Conservation (phyloP, 1,140 invertebrate genomes). For the Daktulosphaira vitifoliae region DNA sequence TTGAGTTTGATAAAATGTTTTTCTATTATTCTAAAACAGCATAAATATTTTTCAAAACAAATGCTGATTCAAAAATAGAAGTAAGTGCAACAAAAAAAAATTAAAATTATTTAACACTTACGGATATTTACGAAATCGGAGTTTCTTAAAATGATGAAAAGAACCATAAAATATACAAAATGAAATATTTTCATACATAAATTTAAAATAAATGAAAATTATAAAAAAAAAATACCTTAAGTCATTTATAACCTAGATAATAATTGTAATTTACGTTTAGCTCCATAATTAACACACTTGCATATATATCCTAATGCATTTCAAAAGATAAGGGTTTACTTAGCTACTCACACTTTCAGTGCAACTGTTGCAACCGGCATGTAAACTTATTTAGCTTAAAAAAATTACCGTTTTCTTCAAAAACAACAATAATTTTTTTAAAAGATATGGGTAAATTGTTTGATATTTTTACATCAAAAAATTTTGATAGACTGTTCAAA, state of each 20-base stretch:
- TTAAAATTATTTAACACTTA: no score
- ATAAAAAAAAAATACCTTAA: neutral
- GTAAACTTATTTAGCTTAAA: neutral
- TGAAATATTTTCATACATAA: no score
- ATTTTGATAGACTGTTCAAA: conserved; percentile 1
- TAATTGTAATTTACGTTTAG: neutral
- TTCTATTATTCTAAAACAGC: no score
- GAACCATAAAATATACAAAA: no score
- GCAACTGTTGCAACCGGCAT: neutral
- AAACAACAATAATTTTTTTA: neutral
- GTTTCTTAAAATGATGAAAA: no score
- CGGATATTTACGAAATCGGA: no score
- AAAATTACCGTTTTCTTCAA: neutral
- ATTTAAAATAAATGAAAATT: no score
- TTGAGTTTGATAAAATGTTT: no score
- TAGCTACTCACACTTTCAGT: neutral
- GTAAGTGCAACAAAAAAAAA: no score
- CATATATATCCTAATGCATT: no score
- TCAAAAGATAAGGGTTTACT: conserved; percentile 5
- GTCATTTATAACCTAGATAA: neutral
- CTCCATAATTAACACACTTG: neutral
- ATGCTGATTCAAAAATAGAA: no score
- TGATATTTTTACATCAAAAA: neutral
- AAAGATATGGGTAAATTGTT: conserved; percentile 10
- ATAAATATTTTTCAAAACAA: no score